Evolutionary conservation across 2,113 vertebrate species (phyloP).

Genomic region (Salvator merianae): DNA sequence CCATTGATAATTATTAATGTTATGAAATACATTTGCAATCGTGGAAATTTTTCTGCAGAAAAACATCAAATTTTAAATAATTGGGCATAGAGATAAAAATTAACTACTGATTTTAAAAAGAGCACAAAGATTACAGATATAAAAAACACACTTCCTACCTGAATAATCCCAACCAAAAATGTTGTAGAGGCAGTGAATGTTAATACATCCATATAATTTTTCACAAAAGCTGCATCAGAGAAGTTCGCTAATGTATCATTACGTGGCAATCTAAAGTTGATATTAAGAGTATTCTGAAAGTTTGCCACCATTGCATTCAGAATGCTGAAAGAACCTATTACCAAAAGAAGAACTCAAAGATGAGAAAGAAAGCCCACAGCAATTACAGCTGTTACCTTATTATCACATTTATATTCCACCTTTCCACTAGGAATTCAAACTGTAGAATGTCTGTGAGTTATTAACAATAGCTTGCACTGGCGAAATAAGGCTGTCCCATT

Average conservation of each 20-base stretch:
- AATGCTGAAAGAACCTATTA: constrained; percentile 67
- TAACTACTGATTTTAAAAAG: no score
- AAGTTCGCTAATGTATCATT: constrained; percentile 47
- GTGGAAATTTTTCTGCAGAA: background rate
- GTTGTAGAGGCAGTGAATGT: constrained; percentile 54
- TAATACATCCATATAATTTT: constrained; percentile 53
- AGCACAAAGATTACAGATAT: background rate
- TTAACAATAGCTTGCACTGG: no score
- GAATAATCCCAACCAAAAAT: constrained; percentile 69
- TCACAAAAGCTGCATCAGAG: constrained; percentile 21
- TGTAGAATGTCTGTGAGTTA: background rate
- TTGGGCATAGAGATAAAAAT: background rate
- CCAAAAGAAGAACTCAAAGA: constrained; percentile 30
- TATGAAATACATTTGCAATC: background rate
- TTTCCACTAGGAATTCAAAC: background rate
- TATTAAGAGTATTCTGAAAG: constrained; percentile 50
- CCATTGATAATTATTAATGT: background rate
- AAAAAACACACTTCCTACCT: constrained; percentile 53
- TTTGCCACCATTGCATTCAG: constrained; percentile 59
- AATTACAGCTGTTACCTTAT: background rate
- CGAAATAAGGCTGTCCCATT: no score
- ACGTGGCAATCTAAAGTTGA: constrained; percentile 51
- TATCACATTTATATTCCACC: background rate
- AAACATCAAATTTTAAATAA: background rate
- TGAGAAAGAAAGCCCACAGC: background rate